Base-by-base conservation (phyloP, 2,888 invertebrate species). In the Melipona bicolor region DNA sequence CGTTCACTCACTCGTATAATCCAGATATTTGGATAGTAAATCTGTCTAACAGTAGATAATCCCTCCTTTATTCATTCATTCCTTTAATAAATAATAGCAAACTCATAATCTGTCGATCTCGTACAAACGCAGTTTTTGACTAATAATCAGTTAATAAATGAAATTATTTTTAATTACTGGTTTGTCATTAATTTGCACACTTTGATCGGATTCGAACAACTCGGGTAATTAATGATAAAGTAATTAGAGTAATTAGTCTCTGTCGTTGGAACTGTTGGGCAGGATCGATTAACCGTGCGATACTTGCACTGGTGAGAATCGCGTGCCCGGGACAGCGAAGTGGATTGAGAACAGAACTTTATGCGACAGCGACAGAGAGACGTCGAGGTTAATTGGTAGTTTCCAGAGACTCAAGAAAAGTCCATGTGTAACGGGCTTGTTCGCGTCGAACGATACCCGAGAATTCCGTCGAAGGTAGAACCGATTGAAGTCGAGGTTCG, bases 351-450 rank as follows among this genome's bases (percentile, higher is more conserved):
- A 27, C 43, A 15, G 32, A 61, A 24, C 24, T 50, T 52, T 15
- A 21, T 9, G 17, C 17, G 56, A 62, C 67, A 65, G 24, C 17
- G 67, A 69, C 36, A n/a, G 32, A 56, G 36, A 19, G 61, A 49
- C 49, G 49, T 62, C 59, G 27, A 50, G 71, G 59, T 59, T 52
- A 70, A 77, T 70, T 71, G 24, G 19, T 17, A 65, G 71, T 62
- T 64, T 56, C 49, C 32, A 50, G n/a, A 50, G 50, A 32, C 17
- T 43, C 17, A 9, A 27, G 21, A 62, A 62, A 73, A 61, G 27
- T 61, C 27, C 24, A 11, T 59, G 9, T 0, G 64, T n/a, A 69
- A 24, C 59, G 59, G 17, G 43, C 36, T 21, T 17, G 52, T 54
- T 69, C 56, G 1, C 19, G 21, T 43, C 24, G 43, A 59, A 2